phyloP scores from a whole-genome alignment of 2,113 vertebrate species.

The Oriolus oriolus region DNA sequence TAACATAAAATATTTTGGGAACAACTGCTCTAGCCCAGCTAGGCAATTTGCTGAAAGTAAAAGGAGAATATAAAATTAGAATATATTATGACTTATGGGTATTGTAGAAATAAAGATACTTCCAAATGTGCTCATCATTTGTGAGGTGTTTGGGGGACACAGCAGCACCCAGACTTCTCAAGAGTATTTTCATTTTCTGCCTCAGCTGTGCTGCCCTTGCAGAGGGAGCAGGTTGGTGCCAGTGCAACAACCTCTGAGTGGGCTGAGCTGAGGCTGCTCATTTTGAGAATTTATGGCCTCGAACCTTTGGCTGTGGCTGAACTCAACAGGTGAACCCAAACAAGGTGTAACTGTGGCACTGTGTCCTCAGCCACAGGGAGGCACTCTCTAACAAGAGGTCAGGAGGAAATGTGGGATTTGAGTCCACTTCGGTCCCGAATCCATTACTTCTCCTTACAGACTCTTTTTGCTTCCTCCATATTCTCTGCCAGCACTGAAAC shows the following conservation, averaged over 20 bases:
- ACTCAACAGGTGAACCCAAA: not conserved
- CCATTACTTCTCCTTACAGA: not conserved
- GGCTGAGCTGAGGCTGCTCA: not conserved
- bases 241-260: not conserved
- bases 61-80: not conserved
- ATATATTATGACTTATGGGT: not conserved
- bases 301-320: not conserved
- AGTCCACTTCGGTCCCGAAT: rapidly evolving
- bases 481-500: not conserved
- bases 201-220: not conserved
- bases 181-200: not conserved
- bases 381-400: not conserved
- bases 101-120: not conserved
- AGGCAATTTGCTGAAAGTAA: conserved; percentile 88
- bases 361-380: conserved; percentile 19
- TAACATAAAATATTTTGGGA: conserved; percentile 98
- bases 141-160: not conserved
- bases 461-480: not conserved
- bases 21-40: conserved; percentile 97
- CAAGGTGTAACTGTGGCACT: not conserved
- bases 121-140: not conserved
- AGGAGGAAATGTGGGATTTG: rapidly evolving
- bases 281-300: not conserved
- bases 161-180: not conserved
- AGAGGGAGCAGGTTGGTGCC: rapidly evolving